phyloP scores from a whole-genome alignment of 2,888 invertebrate genomes.

The Dorcus hopei region DNA sequence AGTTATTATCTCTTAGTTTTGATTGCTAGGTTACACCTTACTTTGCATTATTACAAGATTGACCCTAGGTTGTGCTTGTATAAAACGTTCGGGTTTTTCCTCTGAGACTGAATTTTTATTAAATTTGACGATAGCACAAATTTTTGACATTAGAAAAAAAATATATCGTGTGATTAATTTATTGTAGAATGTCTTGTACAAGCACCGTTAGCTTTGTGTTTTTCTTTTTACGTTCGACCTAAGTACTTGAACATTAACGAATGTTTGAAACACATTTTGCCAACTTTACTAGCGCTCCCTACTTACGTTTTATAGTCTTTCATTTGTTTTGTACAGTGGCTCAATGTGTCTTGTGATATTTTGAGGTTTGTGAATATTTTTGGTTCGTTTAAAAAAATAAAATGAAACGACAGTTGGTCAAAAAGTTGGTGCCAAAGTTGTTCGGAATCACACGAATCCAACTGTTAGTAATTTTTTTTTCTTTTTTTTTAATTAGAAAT shows the following conservation, averaged over 20 bases:
- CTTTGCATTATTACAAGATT: background rate
- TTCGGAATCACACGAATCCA: background rate
- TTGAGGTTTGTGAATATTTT: conserved; percentile 47
- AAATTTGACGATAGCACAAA: conserved; percentile 20
- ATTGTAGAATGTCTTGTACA: conserved; percentile 27
- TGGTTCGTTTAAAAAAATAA: conserved; percentile 3
- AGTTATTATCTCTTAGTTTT: conserved; percentile 4
- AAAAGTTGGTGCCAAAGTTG: conserved; percentile 4
- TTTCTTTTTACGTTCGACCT: conserved; percentile 27
- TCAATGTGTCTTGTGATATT: conserved; percentile 52
- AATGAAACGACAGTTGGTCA: background rate
- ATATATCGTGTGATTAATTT: conserved; percentile 20
- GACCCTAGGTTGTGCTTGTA: conserved; percentile 6
- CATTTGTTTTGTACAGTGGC: conserved; percentile 34
- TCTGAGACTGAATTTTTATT: conserved; percentile 34
- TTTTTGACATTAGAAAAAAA: conserved; percentile 14
- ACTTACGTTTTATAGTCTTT: conserved; percentile 13
- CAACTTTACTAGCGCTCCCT: conserved; percentile 26
- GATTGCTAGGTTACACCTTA: background rate
- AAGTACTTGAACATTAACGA: conserved; percentile 14
- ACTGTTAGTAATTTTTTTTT: conserved; percentile 3
- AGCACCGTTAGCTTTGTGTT: conserved; percentile 24
- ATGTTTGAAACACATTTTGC: conserved; percentile 43
- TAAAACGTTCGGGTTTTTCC: conserved; percentile 15
- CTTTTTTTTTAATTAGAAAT: background rate